Base-by-base conservation (phyloP, 2,113 vertebrate genomes). In the Xenopus borealis region DNA sequence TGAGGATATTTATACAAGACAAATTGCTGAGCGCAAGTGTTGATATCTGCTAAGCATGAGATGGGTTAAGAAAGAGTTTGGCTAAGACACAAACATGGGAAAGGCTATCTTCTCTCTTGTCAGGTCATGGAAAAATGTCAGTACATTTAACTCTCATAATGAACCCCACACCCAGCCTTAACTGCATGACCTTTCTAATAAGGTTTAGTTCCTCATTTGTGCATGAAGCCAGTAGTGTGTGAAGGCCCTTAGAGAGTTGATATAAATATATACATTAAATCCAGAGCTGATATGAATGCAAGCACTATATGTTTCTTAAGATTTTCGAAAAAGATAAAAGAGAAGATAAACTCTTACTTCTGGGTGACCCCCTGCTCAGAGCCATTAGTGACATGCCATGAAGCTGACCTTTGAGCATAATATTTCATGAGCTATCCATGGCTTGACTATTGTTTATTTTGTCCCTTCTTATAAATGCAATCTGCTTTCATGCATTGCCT, bases 1-100 rank as follows among this genome's bases (percentile, higher is more conserved):
- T 83, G 80, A 79, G 79, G 81, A 80, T 85, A 86, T 87, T 86
- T 87, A 82, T 84, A 80, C 69, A 85, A 82, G 83, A 80, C 80
- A 84, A 80, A 83, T 82, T 85, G 84, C 83, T 23, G 82, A 83
- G 83, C 77, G 84, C 80, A 83, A 86, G 82, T 83, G 84, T 80
- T 79, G 77, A 81, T 82, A 80, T 80, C 72, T 79, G 44, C 11
- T 23, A 44, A 80, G 79, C 72, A 83, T 75, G 78, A 81, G 80
- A 84, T 69, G 66, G 73, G 68, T 12, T 76, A 69, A 76, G n/a
- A 47, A 62, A 55, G 66, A 81, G 78, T 71, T 79, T 80, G 82
- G 30, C 66, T 46, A 69, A 57, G 70, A 72, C 62, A 40, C 77
- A 58, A 82, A 77, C 82, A 66, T 69, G 63, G 63, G 69, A 76